These are phyloP conservation scores for Cossypha niveicapilla DNA, from an alignment of 2,797 vertebrate genomes.

Conservation along the genomic window DNA sequence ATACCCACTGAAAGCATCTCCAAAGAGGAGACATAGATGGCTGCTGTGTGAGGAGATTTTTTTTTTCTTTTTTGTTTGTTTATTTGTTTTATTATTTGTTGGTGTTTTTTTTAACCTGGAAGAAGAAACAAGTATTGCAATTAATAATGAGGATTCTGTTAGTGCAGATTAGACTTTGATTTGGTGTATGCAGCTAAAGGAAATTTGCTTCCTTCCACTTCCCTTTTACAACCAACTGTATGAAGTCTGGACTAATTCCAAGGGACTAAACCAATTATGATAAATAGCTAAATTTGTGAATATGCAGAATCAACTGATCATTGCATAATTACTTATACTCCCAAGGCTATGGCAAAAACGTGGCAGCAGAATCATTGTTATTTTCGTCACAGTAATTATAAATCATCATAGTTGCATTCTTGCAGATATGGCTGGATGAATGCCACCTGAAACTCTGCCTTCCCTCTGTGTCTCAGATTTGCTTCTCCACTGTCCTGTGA, in stretches of 20 bases:
- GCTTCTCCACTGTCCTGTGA: neutral
- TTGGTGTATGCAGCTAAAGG: neutral
- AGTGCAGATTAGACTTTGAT: neutral
- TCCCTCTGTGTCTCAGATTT: neutral
- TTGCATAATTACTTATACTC: constrained; percentile 52
- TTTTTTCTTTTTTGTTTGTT: neutral
- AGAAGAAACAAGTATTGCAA: neutral
- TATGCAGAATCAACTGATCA: constrained; percentile 56
- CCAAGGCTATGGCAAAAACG: constrained; percentile 5
- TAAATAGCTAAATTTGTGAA: constrained; percentile 61
- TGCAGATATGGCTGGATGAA: constrained; percentile 28
- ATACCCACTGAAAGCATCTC: neutral
- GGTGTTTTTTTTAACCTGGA: neutral
- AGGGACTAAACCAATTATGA: constrained; percentile 59
- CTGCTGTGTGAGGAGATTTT: neutral
- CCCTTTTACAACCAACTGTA: neutral
- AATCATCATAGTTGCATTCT: constrained; percentile 14
- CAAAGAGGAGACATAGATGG: neutral
- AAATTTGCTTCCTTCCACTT: constrained; percentile 20
- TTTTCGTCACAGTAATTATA: constrained; percentile 63
- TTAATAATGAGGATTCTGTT: neutral
- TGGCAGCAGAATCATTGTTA: constrained; percentile 41
- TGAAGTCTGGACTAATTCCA: constrained; percentile 55
- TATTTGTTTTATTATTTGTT: neutral
- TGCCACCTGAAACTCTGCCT: constrained; percentile 38